Conservation (phyloP, 2,113 vertebrate species). For the Hydropotes inermis region DNA sequence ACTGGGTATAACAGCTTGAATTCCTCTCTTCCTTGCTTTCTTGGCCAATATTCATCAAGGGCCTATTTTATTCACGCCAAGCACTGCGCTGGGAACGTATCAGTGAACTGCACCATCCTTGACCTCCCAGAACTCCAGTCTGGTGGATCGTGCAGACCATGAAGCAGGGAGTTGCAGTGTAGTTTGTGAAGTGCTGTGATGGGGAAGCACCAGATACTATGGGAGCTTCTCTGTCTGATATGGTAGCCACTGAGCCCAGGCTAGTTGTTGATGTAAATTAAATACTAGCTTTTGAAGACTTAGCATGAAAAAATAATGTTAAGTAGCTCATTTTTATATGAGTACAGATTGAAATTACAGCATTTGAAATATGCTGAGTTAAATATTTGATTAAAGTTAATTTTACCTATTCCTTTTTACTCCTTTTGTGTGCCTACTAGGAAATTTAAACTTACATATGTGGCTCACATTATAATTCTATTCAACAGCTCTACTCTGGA, state of each 20-base stretch:
- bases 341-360: not conserved
- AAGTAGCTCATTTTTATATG: not conserved
- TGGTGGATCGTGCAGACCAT: not conserved
- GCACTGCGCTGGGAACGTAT: not conserved
- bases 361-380: not conserved
- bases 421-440: not conserved
- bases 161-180: accelerated
- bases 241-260: not conserved
- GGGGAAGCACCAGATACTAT: not conserved
- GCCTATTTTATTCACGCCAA: not conserved
- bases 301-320: not conserved
- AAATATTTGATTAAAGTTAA: not conserved
- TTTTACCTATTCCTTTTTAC: not conserved
- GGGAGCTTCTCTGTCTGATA: not conserved
- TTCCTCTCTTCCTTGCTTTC: not conserved
- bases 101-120: not conserved
- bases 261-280: not conserved
- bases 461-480: not conserved
- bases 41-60: not conserved
- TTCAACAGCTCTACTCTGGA: not conserved
- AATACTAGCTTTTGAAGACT: not conserved
- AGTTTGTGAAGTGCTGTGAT: not conserved
- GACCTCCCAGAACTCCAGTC: not conserved
- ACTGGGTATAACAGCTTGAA: not conserved
- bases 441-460: not conserved